Evolutionary conservation across 2,113 vertebrate genomes (phyloP), one percentile per base, ranked within the genome.

Genomic region (Zeus faber): DNA sequence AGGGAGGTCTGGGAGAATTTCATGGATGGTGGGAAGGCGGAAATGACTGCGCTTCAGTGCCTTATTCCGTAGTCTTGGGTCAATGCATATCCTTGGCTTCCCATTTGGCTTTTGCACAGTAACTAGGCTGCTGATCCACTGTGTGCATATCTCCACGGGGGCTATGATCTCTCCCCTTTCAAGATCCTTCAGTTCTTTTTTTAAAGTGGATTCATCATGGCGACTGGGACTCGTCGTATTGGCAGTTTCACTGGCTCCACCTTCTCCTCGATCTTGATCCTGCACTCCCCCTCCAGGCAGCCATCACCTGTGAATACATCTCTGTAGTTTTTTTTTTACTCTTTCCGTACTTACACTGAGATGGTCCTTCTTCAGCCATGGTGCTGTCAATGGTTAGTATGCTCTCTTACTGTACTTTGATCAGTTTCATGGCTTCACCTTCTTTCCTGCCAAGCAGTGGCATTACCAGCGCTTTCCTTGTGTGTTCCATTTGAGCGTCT

Each of bases 401-500:
- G 20, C 68, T 67, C 37, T 65, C 39, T 13, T 61, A 44, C 10
- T 69, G 48, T 20, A 65, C 61, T 57, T 70, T 54, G 2, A 66
- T 62, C 5, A 65, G 24, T 10, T 54, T 61, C 54, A 70, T 66
- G 10, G 51, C 60, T 25, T 69, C 20, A 22, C 44, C 50, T 2
- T 58, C 37, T 16, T 21, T 63, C 13, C 22, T 56, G 3, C 48
- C 45, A n/a, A 70, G 50, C 20, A 70, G 16, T 13, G 62, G 37
- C 46, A 73, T 70, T 2, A 73, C 65, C 39, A 64, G 49, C 2
- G 67, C 33, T 17, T 31, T 40, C 9, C n/a, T n/a, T 77, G 37
- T 72, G 16, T 45, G 26, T 44, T 76, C 55, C 7, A 68, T 10
- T 21, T 44, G 10, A 9, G 31, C 58, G 41, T 73, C 44, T 31